phyloP scores from a whole-genome alignment of 92 coral and sea anemone species.

The Parazoanthus swiftii region DNA sequence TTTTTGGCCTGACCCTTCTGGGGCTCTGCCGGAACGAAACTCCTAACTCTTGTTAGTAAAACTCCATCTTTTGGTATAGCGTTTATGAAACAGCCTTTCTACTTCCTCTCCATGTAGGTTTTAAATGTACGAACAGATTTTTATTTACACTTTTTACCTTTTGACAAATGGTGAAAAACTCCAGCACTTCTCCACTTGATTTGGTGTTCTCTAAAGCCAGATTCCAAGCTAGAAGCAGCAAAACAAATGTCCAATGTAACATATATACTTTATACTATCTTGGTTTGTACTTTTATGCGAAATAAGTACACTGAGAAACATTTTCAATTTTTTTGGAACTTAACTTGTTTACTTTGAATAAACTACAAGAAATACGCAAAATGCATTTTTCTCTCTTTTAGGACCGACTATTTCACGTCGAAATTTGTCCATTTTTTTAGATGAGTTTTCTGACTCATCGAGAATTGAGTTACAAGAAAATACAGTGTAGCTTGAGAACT shows the following conservation, averaged over 20 bases:
- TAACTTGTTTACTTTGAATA: no score
- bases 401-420: background rate
- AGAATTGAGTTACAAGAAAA: no score
- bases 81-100: no score
- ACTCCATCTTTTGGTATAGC: no score
- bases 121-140: background rate
- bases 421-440: background rate
- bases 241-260: background rate
- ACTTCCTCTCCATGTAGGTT: background rate
- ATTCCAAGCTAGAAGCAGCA: constrained; percentile 81
- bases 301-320: background rate
- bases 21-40: background rate
- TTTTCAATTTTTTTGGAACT: no score
- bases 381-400: background rate
- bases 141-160: constrained; percentile 51
- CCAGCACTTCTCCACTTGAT: constrained; percentile 63
- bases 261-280: background rate
- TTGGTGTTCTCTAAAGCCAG: constrained; percentile 86
- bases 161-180: constrained; percentile 75
- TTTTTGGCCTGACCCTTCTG: background rate
- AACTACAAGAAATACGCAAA: no score
- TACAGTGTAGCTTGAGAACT: no score
- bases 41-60: background rate
- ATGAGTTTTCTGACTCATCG: no score
- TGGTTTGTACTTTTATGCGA: background rate